Percentiles rank a stretch among this genome's conserved stretches.
These are phyloP conservation scores for Morphnarchus princeps DNA, from an alignment of 2,113 vertebrate genomes.

Conservation along the genomic window DNA sequence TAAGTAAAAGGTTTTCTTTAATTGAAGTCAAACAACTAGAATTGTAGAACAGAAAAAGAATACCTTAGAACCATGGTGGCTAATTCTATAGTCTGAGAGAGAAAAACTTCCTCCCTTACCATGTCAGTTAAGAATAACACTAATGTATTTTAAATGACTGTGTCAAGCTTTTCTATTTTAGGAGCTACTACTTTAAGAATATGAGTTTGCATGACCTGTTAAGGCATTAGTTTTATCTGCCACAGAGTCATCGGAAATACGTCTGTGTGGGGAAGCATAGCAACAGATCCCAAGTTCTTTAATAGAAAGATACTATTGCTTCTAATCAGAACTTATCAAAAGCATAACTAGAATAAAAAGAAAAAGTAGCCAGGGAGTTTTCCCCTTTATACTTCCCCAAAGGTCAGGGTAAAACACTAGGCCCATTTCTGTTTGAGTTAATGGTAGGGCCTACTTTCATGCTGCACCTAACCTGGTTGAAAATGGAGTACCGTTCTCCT, in stretches of 20 bases:
- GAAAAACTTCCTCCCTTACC: not conserved
- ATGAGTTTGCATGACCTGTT: not conserved
- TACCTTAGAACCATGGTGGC: not conserved
- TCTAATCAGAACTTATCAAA: not conserved
- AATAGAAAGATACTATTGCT: not conserved
- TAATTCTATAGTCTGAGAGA: not conserved
- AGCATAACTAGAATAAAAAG: not conserved
- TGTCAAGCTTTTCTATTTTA: not conserved
- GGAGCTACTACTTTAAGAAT: not conserved
- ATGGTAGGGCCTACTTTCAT: not conserved
- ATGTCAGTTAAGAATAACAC: not conserved
- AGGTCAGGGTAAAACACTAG: not conserved
- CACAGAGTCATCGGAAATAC: not conserved
- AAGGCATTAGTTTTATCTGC: not conserved
- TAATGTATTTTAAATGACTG: not conserved
- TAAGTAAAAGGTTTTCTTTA: not conserved
- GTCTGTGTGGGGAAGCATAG: not conserved
- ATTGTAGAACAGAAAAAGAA: not conserved
- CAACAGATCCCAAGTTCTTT: not conserved
- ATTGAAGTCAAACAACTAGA: not conserved
- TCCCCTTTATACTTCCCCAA: not conserved
- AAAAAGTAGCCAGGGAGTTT: not conserved
- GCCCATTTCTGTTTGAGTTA: not conserved
- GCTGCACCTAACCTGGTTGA: not conserved
- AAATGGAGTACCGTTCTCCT: not conserved